Conservation (phyloP, 2,888 invertebrate genomes). For the Microchrysa polita region DNA sequence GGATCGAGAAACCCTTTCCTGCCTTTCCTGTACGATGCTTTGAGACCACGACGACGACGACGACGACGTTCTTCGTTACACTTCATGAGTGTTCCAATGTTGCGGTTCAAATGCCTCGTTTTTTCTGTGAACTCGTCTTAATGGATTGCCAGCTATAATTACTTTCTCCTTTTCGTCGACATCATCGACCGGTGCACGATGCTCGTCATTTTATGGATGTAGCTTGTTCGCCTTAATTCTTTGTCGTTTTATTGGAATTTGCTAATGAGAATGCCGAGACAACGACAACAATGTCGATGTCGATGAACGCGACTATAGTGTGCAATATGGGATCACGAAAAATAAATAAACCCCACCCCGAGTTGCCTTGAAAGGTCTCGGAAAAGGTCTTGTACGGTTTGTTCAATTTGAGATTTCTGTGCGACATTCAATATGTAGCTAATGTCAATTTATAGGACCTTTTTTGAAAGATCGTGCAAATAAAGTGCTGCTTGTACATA, state of each 20-base stretch:
- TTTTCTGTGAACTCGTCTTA: not conserved
- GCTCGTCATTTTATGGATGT: not conserved
- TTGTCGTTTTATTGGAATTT: not conserved
- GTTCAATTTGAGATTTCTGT: constrained; percentile 1
- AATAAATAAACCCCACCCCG: constrained; percentile 19
- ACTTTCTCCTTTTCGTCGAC: constrained; percentile 22
- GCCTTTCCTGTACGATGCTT: not conserved
- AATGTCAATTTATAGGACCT: constrained; percentile 22
- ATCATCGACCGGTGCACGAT: not conserved
- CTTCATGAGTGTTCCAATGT: not conserved
- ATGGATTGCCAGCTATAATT: constrained; percentile 30
- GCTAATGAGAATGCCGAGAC: not conserved
- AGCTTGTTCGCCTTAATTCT: not conserved
- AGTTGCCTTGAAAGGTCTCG: not conserved
- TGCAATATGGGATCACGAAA: constrained; percentile 1
- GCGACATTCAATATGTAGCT: constrained; percentile 10
- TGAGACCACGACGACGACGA: no score
- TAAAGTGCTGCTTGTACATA: no score
- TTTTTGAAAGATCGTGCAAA: no score
- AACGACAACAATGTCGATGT: no score
- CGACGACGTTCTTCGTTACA: not conserved
- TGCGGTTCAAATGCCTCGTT: not conserved
- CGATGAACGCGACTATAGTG: no score
- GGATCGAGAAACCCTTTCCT: not conserved
- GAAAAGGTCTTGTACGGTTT: constrained; percentile 15